Evolutionary conservation across 2,797 vertebrate species (phyloP), one percentile per base, ranked within the genome.

Genomic region (Sebastes steindachneri): DNA sequence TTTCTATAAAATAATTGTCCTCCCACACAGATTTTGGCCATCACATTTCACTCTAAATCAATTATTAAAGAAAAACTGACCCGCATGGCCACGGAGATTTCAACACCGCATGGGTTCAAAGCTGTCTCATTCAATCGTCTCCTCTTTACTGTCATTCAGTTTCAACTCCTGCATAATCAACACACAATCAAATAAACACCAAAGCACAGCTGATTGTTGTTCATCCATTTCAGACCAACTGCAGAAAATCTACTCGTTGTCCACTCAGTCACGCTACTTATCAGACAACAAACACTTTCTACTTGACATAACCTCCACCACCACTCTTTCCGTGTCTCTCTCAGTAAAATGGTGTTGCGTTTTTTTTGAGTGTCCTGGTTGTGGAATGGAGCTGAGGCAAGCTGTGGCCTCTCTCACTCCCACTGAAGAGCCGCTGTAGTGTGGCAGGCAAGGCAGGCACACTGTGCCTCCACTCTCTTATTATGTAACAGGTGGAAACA

Each of bases 401-500:
- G 88, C 88, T 89, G 87, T 85, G 91, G 88, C 82, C 85, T 87
- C 83, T 86, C 86, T 86, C 83, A 86, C 88, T 92, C 87, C 90
- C 86, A 91, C 86, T 82, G 86, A 92, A 89, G 87, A 92, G 86
- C 77, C 72, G 51, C 70, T 82, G 75, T 81, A 71, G 80, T 87
- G 86, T 83, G 88, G 88, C 92, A 89, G 85, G 86, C 77, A 62
- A 92, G 85, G 86, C 86, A 88, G 88, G 41, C 88, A 89, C 88
- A 93, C 79, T 85, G 86, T 89, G 86, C 92, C 89, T 94, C 88
- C 89, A 85, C 87, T 92, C 80, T 87, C 80, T 60, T 69, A 86
- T 95, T 95, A 95, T 91, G 91, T 95, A 96, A 96, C 93, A 94
- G 89, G 92, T 93, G 92, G 92, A 94, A 90, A 93, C 83, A 90